Conservation (phyloP, 2,797 vertebrate genomes). For the Eurystomus glaucurus region DNA sequence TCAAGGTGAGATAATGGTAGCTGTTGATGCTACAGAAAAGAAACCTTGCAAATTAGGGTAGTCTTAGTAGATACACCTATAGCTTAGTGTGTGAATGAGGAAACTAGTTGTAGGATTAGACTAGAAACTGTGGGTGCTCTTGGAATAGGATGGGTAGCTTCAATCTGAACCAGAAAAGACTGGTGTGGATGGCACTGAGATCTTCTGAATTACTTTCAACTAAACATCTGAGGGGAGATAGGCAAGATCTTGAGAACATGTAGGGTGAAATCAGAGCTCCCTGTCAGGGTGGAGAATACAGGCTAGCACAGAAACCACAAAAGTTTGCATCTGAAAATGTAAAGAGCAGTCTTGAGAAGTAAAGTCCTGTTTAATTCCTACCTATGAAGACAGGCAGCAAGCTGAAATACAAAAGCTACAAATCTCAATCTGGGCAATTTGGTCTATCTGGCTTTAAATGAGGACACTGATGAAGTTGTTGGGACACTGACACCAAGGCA, state of each 20-base stretch:
- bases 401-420: not conserved
- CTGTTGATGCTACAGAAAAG: not conserved
- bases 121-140: not conserved
- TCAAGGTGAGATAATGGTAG: not conserved
- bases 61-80: not conserved
- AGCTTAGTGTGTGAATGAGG: not conserved
- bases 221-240: not conserved
- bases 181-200: not conserved
- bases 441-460: not conserved
- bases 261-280: not conserved
- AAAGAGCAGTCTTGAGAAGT: not conserved
- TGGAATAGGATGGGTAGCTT: not conserved
- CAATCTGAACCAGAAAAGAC: not conserved
- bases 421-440: not conserved
- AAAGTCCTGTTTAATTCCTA: not conserved
- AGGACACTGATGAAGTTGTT: not conserved
- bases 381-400: not conserved
- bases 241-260: not conserved
- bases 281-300: fast-evolving
- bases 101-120: not conserved
- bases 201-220: not conserved
- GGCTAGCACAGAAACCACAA: not conserved
- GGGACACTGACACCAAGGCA: not conserved
- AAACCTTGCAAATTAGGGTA: not conserved
- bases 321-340: not conserved